Evolutionary conservation across 2,888 invertebrate genomes (phyloP).

Genomic region (Congeria kusceri): DNA sequence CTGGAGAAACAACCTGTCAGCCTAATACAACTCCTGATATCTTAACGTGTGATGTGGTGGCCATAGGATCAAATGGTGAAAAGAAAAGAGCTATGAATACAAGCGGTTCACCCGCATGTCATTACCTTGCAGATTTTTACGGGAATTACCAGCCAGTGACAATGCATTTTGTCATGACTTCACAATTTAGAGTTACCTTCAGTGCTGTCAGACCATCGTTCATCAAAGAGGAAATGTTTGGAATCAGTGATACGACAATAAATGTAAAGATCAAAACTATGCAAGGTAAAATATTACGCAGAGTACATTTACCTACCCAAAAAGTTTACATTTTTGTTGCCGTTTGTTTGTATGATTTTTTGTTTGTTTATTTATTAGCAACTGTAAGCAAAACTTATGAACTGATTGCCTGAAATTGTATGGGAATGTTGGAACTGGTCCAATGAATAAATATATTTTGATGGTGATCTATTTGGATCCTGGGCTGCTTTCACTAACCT

Average conservation of each 20-base stretch:
- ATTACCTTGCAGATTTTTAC: constrained; percentile 26
- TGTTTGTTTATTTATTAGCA: no score
- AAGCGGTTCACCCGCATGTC: background rate
- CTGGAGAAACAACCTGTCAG: constrained; percentile 30
- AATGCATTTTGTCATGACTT: background rate
- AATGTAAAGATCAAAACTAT: background rate
- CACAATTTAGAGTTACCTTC: constrained; percentile 6
- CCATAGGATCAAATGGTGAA: constrained; percentile 10
- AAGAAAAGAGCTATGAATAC: background rate
- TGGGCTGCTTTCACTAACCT: no score
- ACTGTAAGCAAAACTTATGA: no score
- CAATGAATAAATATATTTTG: no score
- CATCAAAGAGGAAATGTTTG: constrained; percentile 7
- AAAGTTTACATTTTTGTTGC: no score
- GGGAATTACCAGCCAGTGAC: constrained; percentile 28
- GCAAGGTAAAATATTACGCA: background rate
- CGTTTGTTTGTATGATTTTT: background rate
- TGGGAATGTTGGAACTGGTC: no score
- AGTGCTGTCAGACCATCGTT: background rate
- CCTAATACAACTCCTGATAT: constrained; percentile 9
- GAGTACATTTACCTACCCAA: no score
- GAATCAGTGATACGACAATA: constrained; percentile 25
- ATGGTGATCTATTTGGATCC: no score
- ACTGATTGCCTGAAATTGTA: no score
- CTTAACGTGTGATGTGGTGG: background rate